Conservation (phyloP, 2,797 vertebrate genomes). For the Pangasius larnaudii region DNA sequence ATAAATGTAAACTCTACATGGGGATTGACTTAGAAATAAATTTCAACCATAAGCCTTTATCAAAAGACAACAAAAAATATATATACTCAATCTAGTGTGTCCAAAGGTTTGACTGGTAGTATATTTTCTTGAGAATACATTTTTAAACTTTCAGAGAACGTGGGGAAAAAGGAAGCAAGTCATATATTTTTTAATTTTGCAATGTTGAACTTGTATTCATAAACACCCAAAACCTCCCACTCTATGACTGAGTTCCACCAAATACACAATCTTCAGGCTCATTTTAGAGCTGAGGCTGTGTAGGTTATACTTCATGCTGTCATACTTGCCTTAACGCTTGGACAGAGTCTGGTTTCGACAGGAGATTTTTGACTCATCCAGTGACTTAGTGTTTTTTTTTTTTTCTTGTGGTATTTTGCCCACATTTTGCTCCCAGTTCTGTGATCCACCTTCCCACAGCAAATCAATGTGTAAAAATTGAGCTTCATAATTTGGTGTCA, state of each 20-base stretch:
- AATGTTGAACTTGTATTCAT: neutral
- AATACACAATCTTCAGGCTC: neutral
- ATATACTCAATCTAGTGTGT: neutral
- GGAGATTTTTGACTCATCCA: constrained; percentile 20
- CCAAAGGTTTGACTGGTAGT: neutral
- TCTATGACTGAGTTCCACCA: neutral
- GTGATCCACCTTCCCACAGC: constrained; percentile 51
- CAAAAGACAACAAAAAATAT: neutral
- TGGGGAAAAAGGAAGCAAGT: neutral
- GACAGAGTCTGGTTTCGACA: constrained; percentile 22
- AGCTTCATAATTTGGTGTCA: constrained; percentile 51
- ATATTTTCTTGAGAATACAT: neutral
- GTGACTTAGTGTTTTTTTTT: constrained; percentile 35
- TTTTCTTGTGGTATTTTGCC: constrained; percentile 37
- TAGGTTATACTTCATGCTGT: neutral
- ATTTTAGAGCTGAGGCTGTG: constrained; percentile 12
- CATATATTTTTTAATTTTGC: neutral
- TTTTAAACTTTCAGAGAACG: neutral
- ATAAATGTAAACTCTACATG: neutral
- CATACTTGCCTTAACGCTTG: neutral
- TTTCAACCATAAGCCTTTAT: neutral
- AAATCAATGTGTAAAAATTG: constrained; percentile 58
- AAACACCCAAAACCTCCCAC: neutral
- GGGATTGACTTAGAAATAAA: too few species aligned
- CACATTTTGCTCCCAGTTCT: constrained; percentile 41